Percentiles rank a stretch among this genome's conserved stretches.
Conservation (phyloP, 92 coral and sea anemone species). For the Meandrina meandrites region DNA sequence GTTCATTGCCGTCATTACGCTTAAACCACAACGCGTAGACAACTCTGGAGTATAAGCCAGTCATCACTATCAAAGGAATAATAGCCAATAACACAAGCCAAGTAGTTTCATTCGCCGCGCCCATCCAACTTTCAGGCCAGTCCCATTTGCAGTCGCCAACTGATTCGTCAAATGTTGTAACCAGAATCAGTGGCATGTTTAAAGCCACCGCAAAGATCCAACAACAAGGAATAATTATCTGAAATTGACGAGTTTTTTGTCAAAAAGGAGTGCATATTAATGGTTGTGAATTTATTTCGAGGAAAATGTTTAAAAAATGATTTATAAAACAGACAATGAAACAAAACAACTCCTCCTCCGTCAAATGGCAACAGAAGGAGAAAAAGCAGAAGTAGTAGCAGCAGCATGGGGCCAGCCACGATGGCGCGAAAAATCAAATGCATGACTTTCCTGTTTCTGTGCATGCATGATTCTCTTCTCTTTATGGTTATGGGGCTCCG, state of each 20-base stretch:
- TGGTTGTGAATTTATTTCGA: not conserved
- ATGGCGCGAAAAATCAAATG: no score
- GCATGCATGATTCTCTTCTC: no score
- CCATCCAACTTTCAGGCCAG: constrained; percentile 26
- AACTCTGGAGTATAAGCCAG: constrained; percentile 23
- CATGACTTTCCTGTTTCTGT: no score
- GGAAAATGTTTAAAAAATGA: not conserved
- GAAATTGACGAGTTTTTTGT: not conserved
- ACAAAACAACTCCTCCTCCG: not conserved
- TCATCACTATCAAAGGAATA: constrained; percentile 21
- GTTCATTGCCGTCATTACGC: not conserved
- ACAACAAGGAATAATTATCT: constrained; percentile 11
- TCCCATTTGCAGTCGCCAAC: not conserved
- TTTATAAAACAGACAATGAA: not conserved
- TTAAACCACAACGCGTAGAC: constrained; percentile 23
- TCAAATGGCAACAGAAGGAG: no score
- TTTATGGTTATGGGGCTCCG: no score
- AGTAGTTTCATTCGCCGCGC: not conserved
- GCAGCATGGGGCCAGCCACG: no score
- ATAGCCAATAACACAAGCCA: constrained; percentile 9
- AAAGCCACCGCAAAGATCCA: constrained; percentile 9
- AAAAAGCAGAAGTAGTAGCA: no score
- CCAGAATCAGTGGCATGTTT: constrained; percentile 4
- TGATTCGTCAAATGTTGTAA: not conserved
- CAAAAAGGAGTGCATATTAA: not conserved